phyloP scores from a whole-genome alignment of 2,888 invertebrate genomes.

The Xanthorhoe designata region DNA sequence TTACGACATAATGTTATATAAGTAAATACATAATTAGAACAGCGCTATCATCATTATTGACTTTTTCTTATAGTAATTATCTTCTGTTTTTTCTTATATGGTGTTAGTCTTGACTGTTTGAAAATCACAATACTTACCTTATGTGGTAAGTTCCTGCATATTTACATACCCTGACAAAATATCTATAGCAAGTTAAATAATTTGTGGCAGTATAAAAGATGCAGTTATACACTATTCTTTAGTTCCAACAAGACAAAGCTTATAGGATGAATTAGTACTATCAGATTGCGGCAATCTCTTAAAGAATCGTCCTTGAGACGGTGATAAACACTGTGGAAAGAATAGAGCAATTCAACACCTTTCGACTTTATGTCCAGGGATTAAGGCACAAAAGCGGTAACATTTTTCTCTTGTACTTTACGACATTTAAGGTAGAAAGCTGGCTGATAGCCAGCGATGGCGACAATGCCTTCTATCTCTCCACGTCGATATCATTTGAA shows the following conservation, averaged over 20 bases:
- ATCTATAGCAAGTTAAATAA: background rate
- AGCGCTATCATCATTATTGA: too few relatives aligned
- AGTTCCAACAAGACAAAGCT: conserved; percentile 14
- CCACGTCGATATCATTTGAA: conserved; percentile 63
- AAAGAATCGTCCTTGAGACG: conserved; percentile 41
- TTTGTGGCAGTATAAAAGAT: background rate
- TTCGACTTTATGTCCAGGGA: conserved; percentile 38
- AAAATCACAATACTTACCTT: too few relatives aligned
- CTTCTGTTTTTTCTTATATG: too few relatives aligned
- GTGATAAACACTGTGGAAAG: conserved; percentile 35
- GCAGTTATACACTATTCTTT: background rate
- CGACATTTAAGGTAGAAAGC: conserved; percentile 50
- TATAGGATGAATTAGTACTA: conserved; percentile 38
- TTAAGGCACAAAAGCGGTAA: conserved; percentile 38
- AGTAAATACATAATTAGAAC: too few relatives aligned
- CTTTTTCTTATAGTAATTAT: too few relatives aligned
- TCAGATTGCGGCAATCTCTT: conserved; percentile 42
- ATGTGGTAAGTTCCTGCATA: too few relatives aligned
- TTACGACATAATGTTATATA: too few relatives aligned
- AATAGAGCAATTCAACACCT: conserved; percentile 26
- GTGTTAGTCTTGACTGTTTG: too few relatives aligned
- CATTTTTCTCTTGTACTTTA: conserved; percentile 34
- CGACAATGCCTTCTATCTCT: conserved; percentile 64
- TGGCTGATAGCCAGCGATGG: conserved; percentile 65
- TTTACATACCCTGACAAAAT: too few relatives aligned